Percentiles rank a stretch among this genome's conserved stretches.
These are phyloP conservation scores for Atta texana DNA, from an alignment of 1,140 invertebrate species.

Conservation along the genomic window DNA sequence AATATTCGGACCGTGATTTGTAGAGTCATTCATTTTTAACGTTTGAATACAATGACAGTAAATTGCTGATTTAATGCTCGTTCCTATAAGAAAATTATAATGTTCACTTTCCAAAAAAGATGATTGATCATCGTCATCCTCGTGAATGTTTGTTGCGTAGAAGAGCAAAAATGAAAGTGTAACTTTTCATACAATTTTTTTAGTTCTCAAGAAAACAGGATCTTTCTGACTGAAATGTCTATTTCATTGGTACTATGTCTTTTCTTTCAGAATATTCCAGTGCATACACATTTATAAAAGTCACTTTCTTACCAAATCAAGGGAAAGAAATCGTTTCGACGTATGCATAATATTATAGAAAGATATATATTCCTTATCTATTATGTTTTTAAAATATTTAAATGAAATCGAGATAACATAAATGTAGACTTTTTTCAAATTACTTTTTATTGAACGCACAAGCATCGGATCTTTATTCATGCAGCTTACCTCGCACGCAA, in stretches of 20 bases:
- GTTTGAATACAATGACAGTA: neutral
- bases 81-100: slow-evolving; percentile 3
- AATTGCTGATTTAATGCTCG: slow-evolving; percentile 23
- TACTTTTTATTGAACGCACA: neutral
- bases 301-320: slow-evolving; percentile 16
- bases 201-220: neutral
- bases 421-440: neutral
- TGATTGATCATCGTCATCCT: neutral
- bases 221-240: neutral
- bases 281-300: slow-evolving; percentile 5
- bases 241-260: neutral
- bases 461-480: slow-evolving; percentile 24
- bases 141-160: neutral
- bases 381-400: neutral
- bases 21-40: slow-evolving; percentile 37
- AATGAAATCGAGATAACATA: neutral
- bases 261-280: neutral
- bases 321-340: neutral
- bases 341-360: neutral
- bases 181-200: slow-evolving; percentile 8
- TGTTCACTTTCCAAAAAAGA: neutral
- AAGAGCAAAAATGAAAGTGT: neutral
- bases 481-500: slow-evolving; percentile 15
- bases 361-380: neutral
- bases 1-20: slow-evolving; percentile 33